Percentiles rank a stretch among this genome's conserved stretches.
Conservation (phyloP, 2,888 invertebrate genomes). For the Ormia ochracea region DNA sequence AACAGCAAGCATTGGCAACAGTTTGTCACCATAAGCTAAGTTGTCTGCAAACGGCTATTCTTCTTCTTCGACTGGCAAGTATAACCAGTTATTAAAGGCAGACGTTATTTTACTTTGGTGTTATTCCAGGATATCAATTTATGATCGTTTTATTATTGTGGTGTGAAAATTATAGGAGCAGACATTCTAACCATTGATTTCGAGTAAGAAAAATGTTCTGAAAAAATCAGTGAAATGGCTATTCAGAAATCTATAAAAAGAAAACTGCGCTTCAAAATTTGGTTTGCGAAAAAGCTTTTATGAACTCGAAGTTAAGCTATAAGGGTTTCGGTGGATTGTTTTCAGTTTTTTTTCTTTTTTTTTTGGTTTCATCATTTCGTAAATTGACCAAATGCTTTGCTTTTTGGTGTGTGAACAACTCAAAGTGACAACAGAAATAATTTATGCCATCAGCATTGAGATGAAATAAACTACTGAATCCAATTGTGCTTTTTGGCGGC, state of each 20-base stretch:
- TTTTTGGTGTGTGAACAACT: constrained; percentile 41
- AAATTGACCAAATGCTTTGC: neutral
- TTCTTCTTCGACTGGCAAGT: neutral
- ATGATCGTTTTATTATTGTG: neutral
- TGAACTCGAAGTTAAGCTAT: constrained; percentile 21
- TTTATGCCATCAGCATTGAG: constrained; percentile 45
- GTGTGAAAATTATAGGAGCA: neutral
- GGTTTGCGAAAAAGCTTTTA: too few relatives aligned
- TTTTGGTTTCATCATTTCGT: neutral
- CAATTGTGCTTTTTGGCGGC: constrained; percentile 35
- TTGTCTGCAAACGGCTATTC: neutral
- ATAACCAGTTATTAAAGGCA: neutral
- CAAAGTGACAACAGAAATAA: constrained; percentile 36
- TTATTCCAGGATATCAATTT: neutral
- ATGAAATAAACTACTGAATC: neutral
- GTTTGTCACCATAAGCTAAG: neutral
- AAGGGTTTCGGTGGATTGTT: neutral
- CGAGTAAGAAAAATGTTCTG: neutral
- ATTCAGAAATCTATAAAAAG: too few relatives aligned
- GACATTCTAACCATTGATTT: too few relatives aligned
- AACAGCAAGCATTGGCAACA: neutral
- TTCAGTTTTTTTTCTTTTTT: neutral
- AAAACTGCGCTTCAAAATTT: too few relatives aligned
- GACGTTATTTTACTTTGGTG: neutral
- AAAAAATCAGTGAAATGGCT: too few relatives aligned